Conservation (phyloP, 2,113 vertebrate genomes). For the Vulpes lagopus region DNA sequence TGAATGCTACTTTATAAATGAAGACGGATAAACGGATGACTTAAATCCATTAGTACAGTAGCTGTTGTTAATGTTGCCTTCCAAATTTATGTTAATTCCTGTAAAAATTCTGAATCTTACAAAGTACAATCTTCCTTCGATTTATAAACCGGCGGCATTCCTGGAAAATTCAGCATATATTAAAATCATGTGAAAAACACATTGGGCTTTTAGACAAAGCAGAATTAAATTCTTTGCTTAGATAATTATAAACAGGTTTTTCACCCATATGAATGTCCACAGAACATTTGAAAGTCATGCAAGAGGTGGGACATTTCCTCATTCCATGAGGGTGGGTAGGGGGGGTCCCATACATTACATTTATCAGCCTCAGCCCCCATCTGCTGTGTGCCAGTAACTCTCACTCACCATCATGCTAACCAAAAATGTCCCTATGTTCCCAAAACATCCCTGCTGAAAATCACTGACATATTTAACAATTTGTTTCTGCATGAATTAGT, state of each 20-base stretch:
- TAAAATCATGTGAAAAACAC: neutral
- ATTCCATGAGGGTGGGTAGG: too few species aligned
- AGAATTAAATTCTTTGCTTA: conserved; percentile 2
- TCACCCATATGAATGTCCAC: neutral
- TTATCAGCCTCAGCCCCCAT: too few species aligned
- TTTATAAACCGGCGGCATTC: neutral
- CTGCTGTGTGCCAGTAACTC: rapidly evolving
- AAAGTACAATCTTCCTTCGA: neutral
- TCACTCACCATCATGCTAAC: neutral
- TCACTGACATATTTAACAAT: neutral
- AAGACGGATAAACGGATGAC: neutral
- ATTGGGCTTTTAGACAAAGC: neutral
- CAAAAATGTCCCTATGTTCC: neutral
- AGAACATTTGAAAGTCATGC: neutral
- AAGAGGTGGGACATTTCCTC: neutral
- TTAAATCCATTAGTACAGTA: rapidly evolving
- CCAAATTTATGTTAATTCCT: neutral
- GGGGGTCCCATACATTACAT: neutral
- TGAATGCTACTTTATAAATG: neutral
- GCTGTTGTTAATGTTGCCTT: neutral
- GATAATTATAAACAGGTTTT: neutral
- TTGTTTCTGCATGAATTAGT: neutral
- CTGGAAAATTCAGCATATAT: neutral
- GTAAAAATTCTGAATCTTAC: neutral
- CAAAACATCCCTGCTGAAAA: neutral